Base-by-base conservation (phyloP, 2,888 invertebrate genomes). In the Nemapogon koenigi region DNA sequence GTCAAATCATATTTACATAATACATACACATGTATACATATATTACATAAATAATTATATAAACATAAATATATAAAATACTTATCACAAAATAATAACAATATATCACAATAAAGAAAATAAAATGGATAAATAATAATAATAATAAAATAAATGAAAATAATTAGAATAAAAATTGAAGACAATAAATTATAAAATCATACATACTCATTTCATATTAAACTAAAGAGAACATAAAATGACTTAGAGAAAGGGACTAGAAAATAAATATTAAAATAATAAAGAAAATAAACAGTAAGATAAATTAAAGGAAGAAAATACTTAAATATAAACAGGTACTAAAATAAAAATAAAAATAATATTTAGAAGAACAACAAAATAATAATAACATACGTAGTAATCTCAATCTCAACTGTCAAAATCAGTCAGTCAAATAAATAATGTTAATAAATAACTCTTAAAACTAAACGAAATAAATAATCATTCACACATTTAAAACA, bases 401-500 rank as follows among this genome's bases (percentile, higher is more conserved):
- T n/a, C 28, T 28, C 28, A 22, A 7, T 22, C 22, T 7, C 22
- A 22, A 22, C 6, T 22, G 6, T 22, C 63, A 57, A 70, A 69
- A 67, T 66, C 62, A 57, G 49, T 50, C 56, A 49, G 43, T 46
- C 49, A 46, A 59, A 59, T 64, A 67, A 67, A 68, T 68, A 64
- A 48, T 7, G 33, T 55, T 53, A 64, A 67, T 75, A 73, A 73
- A 73, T 72, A 71, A 43, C 45, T 35, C 64, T 62, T 69, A 68
- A 40, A 39, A 38, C 54, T 70, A 72, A 16, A 56, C 68, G 62
- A 62, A 75, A 75, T 73, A 70, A 57, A 51, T 59, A 56, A 31
- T 16, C 28, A 35, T 35, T 25, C 35, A 35, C 14, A 25, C n/a
- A 33, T 19, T 33, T 19, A 22, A 7, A 7, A 22, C 22, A 22